These are phyloP conservation scores for Chelon auratus DNA, from an alignment of 2,797 vertebrate genomes.

Conservation along the genomic window DNA sequence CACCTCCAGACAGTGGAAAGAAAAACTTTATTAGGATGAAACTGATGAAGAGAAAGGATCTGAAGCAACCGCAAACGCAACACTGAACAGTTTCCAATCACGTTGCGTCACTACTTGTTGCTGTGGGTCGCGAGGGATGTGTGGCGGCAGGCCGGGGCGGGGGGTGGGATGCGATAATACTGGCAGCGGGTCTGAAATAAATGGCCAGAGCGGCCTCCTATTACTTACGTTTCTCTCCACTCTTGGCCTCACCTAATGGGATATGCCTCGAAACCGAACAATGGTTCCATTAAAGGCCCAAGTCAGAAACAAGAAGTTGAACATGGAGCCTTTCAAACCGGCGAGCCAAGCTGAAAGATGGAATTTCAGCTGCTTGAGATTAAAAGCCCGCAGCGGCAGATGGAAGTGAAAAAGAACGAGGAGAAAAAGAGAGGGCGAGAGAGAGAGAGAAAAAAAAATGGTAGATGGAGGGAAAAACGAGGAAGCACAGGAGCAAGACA, in stretches of 20 bases:
- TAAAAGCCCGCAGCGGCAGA: slow-evolving; percentile 74
- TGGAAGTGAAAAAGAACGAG: slow-evolving; percentile 72
- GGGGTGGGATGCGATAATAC: slow-evolving; percentile 29
- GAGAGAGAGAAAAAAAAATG: slow-evolving; percentile 20
- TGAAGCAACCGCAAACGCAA: slow-evolving; percentile 12
- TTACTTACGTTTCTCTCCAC: slow-evolving; percentile 65
- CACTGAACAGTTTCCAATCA: slow-evolving; percentile 26
- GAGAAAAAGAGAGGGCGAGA: slow-evolving; percentile 22
- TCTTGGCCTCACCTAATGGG: slow-evolving; percentile 69
- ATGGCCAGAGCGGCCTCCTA: slow-evolving; percentile 42
- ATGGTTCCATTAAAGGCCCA: slow-evolving; percentile 80
- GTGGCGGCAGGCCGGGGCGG: background rate
- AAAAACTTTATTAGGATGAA: slow-evolving; percentile 36
- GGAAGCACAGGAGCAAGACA: slow-evolving; percentile 76
- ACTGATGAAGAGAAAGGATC: background rate
- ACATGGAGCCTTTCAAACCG: slow-evolving; percentile 62
- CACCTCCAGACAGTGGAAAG: slow-evolving; percentile 26
- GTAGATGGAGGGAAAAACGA: slow-evolving; percentile 55
- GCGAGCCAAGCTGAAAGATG: slow-evolving; percentile 71
- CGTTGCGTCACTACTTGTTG: slow-evolving; percentile 35
- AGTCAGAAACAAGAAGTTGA: slow-evolving; percentile 78
- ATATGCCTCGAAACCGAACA: slow-evolving; percentile 77
- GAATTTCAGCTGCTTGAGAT: slow-evolving; percentile 81
- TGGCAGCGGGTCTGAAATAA: slow-evolving; percentile 37
- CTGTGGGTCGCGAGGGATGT: slow-evolving; percentile 23